Evolutionary conservation across 2,113 vertebrate genomes (phyloP), one percentile per base, ranked within the genome.

Genomic region (Microcebus jonahi): DNA sequence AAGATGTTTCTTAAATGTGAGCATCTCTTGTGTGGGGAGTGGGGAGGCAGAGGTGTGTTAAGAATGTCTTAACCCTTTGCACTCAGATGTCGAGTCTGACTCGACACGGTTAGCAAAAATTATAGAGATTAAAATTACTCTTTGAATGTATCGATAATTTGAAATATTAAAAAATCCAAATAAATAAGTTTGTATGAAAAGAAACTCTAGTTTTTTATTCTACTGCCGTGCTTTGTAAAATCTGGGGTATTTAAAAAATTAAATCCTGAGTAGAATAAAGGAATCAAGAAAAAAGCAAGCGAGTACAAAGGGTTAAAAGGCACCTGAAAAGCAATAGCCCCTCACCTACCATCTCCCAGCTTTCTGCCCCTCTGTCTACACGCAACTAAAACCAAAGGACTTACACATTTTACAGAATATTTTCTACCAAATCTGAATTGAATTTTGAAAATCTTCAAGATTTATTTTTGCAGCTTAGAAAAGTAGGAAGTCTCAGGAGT

Each of bases 401-500:
- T 27, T 23, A 8, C 21, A 71, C 6, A 29, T 50, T 76, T 75
- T 83, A 55, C n/a, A 84, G 31, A 75, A 76, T 5, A 6, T 94
- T 82, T 93, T 63, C 77, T 77, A 70, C 50, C 45, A 79, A 45
- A 42, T 79, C 50, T 87, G 36, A 93, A 84, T 70, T 73, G 3
- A 57, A 13, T 68, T 65, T 83, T 90, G 85, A 87, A 96, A 84
- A 70, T 83, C 57, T 55, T 48, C 70, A 91, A 75, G 48, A 42
- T 88, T 83, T 39, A 45, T 67, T 93, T 36, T 73, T 91, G 13
- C 12, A 59, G 18, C 81, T 97, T 91, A 79, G 77, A 67, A 88
- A 86, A 92, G 61, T 2, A 76, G 21, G 15, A 88, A 89, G 34
- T 91, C 63, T 77, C 11, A 50, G 73, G 77, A 67, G 50, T 67